phyloP scores from a whole-genome alignment of 1,140 invertebrate species.

The Drosophila punjabiensis region DNA sequence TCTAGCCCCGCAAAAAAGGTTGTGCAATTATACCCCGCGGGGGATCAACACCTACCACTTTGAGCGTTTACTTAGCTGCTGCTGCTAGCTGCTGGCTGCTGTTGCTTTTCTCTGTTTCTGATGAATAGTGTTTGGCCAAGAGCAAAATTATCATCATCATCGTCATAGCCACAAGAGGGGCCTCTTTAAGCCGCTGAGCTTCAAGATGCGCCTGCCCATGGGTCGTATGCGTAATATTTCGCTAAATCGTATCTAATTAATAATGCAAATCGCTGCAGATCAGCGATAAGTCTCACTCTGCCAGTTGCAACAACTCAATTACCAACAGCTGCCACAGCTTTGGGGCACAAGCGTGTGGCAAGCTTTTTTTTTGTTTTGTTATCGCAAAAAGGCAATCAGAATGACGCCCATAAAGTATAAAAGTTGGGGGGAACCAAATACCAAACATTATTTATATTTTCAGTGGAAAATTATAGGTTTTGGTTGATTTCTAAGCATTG shows the following conservation, averaged over 20 bases:
- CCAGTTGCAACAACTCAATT: slow-evolving; percentile 71
- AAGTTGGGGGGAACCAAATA: slow-evolving; percentile 1
- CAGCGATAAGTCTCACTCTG: slow-evolving; percentile 32
- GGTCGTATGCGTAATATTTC: slow-evolving; percentile 62
- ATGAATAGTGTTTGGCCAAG: slow-evolving; percentile 39
- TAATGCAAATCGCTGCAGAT: slow-evolving; percentile 62
- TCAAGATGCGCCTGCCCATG: slow-evolving; percentile 39
- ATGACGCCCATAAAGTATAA: slow-evolving; percentile 23
- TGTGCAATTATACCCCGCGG: slow-evolving; percentile 62
- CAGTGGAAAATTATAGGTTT: slow-evolving; percentile 28
- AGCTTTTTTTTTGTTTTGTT: slow-evolving; percentile 46
- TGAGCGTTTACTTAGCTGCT: slow-evolving; percentile 37
- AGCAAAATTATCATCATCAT: slow-evolving; percentile 35
- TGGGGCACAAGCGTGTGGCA: slow-evolving; percentile 66
- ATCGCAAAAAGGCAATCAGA: slow-evolving; percentile 63
- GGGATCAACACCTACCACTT: slow-evolving; percentile 73
- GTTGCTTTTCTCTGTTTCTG: slow-evolving; percentile 19
- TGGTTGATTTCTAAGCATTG: neutral
- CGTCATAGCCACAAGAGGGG: neutral
- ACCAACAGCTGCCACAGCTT: slow-evolving; percentile 40
- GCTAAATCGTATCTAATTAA: slow-evolving; percentile 66
- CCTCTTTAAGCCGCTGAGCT: slow-evolving; percentile 1
- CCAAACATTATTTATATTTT: slow-evolving; percentile 33
- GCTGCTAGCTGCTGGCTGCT: slow-evolving; percentile 9
- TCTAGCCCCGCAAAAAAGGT: slow-evolving; percentile 46